These are phyloP conservation scores for Eretmocerus hayati DNA, from an alignment of 2,888 invertebrate species.

Conservation along the genomic window DNA sequence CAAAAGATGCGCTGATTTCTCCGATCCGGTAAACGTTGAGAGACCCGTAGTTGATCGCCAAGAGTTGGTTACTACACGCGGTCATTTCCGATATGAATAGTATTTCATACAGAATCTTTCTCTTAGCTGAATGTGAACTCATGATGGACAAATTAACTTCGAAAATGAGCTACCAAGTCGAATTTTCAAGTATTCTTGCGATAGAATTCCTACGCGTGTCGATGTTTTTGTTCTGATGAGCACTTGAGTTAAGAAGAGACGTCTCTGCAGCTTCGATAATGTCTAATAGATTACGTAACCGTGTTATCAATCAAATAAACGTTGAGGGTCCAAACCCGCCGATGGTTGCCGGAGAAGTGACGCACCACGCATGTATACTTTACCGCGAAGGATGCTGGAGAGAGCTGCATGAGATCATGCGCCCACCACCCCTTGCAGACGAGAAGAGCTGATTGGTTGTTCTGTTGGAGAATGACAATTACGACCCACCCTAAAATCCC, in stretches of 20 bases:
- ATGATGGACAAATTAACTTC: too few species aligned
- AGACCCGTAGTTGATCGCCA: too few species aligned
- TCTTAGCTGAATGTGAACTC: too few species aligned
- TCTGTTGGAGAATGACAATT: slow-evolving; percentile 13
- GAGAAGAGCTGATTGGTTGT: slow-evolving; percentile 16
- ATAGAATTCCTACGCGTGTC: background rate
- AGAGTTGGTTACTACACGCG: too few species aligned
- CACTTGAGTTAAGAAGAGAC: background rate
- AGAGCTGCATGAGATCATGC: slow-evolving; percentile 12
- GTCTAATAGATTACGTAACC: background rate
- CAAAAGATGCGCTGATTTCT: too few species aligned
- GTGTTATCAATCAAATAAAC: slow-evolving; percentile 23
- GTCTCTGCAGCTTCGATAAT: background rate
- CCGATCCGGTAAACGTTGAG: too few species aligned
- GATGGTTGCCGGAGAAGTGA: slow-evolving; percentile 46
- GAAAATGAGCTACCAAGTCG: too few species aligned
- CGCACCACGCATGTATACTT: slow-evolving; percentile 34
- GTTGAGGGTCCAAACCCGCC: slow-evolving; percentile 42
- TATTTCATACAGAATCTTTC: too few species aligned
- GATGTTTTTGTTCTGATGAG: background rate
- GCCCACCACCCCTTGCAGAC: slow-evolving; percentile 11
- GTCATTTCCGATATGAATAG: too few species aligned
- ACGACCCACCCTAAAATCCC: too few species aligned
- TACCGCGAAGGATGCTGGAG: slow-evolving; percentile 39
- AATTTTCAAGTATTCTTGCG: background rate